Evolutionary conservation across 2,888 invertebrate genomes (phyloP), one percentile per base, ranked within the genome.

Genomic region (Petrolisthes cinctipes): DNA sequence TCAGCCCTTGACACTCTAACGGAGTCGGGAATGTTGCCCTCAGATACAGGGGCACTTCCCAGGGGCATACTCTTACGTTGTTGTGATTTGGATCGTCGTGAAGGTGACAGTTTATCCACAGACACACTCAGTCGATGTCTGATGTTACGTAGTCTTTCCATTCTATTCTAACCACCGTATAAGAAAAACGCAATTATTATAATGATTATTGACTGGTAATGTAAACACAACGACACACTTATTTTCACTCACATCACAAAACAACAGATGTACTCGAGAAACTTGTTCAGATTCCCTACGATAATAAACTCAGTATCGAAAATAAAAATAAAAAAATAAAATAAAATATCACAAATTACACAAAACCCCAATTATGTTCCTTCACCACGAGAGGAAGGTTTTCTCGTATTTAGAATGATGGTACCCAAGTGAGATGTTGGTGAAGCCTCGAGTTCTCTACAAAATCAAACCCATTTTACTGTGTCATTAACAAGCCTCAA

Each of bases 61-160:
- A 86, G 85, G 11, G 73, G 83, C 76, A 82, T 56, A 37, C 85
- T 86, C 81, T 89, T 85, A 7, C 85, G 75, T 20, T 85, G 85
- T 37, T 85, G 82, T 11, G 85, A 85, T 57, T 88, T 88, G 0
- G 88, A 85, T 5, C 88, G 82, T 73, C 89, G 79, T 51, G 89
- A 82, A 11, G 90, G 86, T 5, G 87, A 87, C 9, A 90, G 78
- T n/a, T 90, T 90, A 23, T 90, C 90, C 17, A 90, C 90, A 56
- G 90, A 90, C 83, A 90, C 68, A n/a, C 89, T 89, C 53, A 90
- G 86, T 7, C 90, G 82, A 71, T 90, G 80, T 66, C 86, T 90
- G 14, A 90, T 83, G 53, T 87, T 87, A 11, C 88, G 79, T 53
- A 90, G 54, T 78, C 81, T 90, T 81, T 90, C 89, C 90, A 90